Evolutionary conservation across 2,797 vertebrate species (phyloP).

Genomic region (Enteromius argenteus): DNA sequence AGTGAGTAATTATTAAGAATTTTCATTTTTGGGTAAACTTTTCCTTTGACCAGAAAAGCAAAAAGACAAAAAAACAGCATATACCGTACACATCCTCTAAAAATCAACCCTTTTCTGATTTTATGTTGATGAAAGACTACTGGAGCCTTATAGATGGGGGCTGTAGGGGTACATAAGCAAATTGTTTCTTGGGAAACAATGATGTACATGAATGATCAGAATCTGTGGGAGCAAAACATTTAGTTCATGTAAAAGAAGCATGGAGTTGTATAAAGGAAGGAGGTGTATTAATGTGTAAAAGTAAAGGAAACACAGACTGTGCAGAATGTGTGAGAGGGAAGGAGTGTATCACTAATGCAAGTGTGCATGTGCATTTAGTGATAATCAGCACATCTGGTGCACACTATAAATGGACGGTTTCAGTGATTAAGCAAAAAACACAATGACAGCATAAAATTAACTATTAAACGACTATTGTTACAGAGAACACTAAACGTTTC

Average conservation of each 20-base stretch:
- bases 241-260: background rate
- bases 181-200: background rate
- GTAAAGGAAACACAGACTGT: background rate
- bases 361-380: conserved; percentile 8
- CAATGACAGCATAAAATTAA: conserved; percentile 16
- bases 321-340: background rate
- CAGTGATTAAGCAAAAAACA: conserved; percentile 1
- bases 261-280: background rate
- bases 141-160: background rate
- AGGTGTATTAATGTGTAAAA: background rate
- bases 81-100: background rate
- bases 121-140: background rate
- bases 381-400: conserved; percentile 35
- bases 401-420: conserved; percentile 4
- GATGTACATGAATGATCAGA: background rate
- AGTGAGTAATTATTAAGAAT: too few relatives aligned
- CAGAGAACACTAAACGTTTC: background rate
- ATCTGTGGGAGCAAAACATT: background rate
- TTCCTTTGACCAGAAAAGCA: background rate
- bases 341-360: conserved; percentile 4
- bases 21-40: too few relatives aligned
- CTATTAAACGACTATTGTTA: conserved; percentile 2
- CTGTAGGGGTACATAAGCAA: background rate
- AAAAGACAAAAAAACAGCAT: background rate
- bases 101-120: background rate